phyloP scores from a whole-genome alignment of 2,797 vertebrate genomes.

The Acipenser transmontanus region DNA sequence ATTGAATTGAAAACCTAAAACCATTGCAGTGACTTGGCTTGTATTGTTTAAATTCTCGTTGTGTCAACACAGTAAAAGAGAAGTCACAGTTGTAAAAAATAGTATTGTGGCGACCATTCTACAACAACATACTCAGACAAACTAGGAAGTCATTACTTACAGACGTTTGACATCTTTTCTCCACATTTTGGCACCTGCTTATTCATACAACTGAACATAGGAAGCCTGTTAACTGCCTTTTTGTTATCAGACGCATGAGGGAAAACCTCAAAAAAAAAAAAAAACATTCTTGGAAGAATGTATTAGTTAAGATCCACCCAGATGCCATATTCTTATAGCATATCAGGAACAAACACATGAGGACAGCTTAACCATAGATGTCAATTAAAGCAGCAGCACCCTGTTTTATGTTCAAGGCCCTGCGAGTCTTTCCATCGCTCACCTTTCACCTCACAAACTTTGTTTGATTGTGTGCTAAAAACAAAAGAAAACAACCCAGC shows the following conservation, averaged over 20 bases:
- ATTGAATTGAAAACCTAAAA: neutral
- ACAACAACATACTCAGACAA: slow-evolving; percentile 9
- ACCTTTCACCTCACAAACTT: no score
- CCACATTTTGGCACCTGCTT: slow-evolving; percentile 52
- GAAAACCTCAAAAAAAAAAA: slow-evolving; percentile 57
- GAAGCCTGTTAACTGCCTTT: slow-evolving; percentile 66
- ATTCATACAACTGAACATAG: slow-evolving; percentile 56
- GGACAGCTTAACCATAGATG: slow-evolving; percentile 36
- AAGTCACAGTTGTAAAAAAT: no score
- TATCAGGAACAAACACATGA: slow-evolving; percentile 37
- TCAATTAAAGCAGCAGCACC: no score
- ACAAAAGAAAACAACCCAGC: no score
- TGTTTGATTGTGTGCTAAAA: no score
- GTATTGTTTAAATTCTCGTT: no score
- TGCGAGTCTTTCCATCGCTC: no score
- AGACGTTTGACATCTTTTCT: slow-evolving; percentile 35
- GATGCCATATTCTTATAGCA: slow-evolving; percentile 28
- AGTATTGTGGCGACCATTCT: neutral
- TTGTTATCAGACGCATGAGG: slow-evolving; percentile 45
- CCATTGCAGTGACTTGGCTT: neutral
- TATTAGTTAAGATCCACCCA: slow-evolving; percentile 36
- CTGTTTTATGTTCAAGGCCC: no score
- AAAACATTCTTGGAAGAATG: slow-evolving; percentile 44
- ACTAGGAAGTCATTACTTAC: slow-evolving; percentile 34
- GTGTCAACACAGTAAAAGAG: neutral